A percentile compares a stretch with the other conserved stretches of the same genome.
These are phyloP conservation scores for Urophycis tenuis DNA, from an alignment of 2,797 vertebrate genomes.

Conservation along the genomic window DNA sequence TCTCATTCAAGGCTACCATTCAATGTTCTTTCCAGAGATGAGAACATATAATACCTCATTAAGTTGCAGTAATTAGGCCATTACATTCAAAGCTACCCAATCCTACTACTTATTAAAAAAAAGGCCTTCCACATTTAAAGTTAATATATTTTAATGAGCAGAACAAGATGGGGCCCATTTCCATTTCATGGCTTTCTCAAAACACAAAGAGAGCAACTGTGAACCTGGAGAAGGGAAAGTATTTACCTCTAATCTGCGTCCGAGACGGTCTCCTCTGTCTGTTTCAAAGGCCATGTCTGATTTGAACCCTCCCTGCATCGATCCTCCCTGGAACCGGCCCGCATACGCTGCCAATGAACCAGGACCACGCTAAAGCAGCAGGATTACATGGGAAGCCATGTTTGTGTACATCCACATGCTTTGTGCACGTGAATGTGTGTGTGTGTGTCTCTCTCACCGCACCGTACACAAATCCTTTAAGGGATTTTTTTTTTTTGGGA, in stretches of 20 bases:
- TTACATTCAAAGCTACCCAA: conserved; percentile 57
- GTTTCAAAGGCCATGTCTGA: conserved; percentile 59
- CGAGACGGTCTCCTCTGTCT: conserved; percentile 61
- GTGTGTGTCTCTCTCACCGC: conserved; percentile 12
- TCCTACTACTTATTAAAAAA: conserved; percentile 40
- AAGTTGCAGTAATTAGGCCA: conserved; percentile 54
- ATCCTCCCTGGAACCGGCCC: conserved; percentile 63
- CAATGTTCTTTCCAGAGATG: conserved; percentile 38
- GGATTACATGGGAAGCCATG: not conserved
- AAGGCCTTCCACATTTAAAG: conserved; percentile 46
- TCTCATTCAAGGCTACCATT: conserved; percentile 31
- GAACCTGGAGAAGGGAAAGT: conserved; percentile 55
- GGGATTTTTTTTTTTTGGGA: conserved; percentile 21
- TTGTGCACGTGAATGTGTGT: conserved; percentile 26
- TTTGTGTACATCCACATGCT: not conserved
- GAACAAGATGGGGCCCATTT: conserved; percentile 57
- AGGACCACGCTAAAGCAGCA: conserved; percentile 35
- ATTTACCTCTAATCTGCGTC: conserved; percentile 58
- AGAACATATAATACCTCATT: conserved; percentile 43
- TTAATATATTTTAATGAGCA: conserved; percentile 65
- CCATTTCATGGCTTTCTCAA: conserved; percentile 55
- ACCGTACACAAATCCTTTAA: conserved; percentile 27
- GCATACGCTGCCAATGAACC: conserved; percentile 54
- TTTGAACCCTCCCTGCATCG: conserved; percentile 59
- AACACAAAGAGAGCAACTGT: conserved; percentile 49